Evolutionary conservation across 2,797 vertebrate species (phyloP), one percentile per base, ranked within the genome.

Genomic region (Staurois parvus): DNA sequence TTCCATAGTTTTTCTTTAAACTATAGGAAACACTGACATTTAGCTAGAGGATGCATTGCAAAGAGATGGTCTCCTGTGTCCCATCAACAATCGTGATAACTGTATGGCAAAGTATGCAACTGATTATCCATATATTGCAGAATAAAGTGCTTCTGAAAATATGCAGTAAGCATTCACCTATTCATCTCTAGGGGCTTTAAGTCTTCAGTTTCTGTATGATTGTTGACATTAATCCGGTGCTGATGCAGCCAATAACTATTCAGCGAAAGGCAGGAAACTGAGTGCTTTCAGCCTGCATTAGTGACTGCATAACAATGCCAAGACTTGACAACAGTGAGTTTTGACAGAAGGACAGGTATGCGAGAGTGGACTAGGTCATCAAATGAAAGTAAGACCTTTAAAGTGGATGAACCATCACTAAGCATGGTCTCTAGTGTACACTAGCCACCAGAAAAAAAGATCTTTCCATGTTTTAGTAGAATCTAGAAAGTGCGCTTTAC

Each of bases 161-260:
- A 66, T 11, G 26, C 64, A 26, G 64, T 29, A 66, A 66, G 26
- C 64, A 66, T 66, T 66, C 26, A 66, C 64, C 10, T 59, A 5
- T 26, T 4, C 64, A 66, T 66, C 64, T 66, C 64, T 11, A 12
- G 64, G 64, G 64, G 26, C 64, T 66, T 66, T 66, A 66, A 26
- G 28, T 66, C n/a, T 59, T 66, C 26, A 29, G 64, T 66, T 66
- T 66, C 64, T 66, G 12, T 66, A 66, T 66, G 26, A 64, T 64
- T 26, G 64, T 66, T 66, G 64, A 29, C 64, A 66, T 26, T 66
- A 66, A 66, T 66, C 64, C 12, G 28, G 64, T 66, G 64, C 64
- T 66, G 64, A 66, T 66, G 64, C 64, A 66, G 64, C 64, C 64
- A 66, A 66, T 64, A 66, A 66, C 28, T 26, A 15, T 29, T 29